These are phyloP conservation scores for Polypterus senegalus DNA, from an alignment of 2,113 vertebrate species.

Conservation along the genomic window DNA sequence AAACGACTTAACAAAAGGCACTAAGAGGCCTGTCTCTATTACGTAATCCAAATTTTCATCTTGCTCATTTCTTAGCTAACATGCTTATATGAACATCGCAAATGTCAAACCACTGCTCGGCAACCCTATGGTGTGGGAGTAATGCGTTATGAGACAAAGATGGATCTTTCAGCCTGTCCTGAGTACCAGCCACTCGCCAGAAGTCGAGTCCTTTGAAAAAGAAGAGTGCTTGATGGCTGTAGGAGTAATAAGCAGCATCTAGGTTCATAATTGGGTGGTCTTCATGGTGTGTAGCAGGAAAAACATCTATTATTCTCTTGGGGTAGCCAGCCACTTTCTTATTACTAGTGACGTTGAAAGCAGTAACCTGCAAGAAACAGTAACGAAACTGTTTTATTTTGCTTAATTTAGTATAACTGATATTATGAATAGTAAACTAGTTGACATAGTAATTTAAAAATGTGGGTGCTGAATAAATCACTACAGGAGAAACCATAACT, in stretches of 20 bases:
- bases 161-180: conserved; percentile 5
- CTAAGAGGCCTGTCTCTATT: too few relatives aligned
- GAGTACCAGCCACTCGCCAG: conserved; percentile 17
- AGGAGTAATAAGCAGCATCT: conserved; percentile 10
- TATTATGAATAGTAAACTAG: too few relatives aligned
- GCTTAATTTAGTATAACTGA: too few relatives aligned
- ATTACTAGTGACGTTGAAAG: conserved; percentile 8
- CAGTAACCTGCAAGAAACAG: conserved; percentile 6
- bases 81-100: conserved; percentile 16
- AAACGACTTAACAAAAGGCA: too few relatives aligned
- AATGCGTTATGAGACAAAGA: conserved; percentile 14
- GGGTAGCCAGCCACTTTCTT: conserved; percentile 17
- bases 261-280: conserved; percentile 11
- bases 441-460: too few relatives aligned
- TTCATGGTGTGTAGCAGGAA: not conserved
- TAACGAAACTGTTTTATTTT: too few relatives aligned
- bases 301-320: conserved; percentile 4
- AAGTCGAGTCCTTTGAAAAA: conserved; percentile 15
- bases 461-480: too few relatives aligned
- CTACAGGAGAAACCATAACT: too few relatives aligned
- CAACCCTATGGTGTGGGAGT: conserved; percentile 16
- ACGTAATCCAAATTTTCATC: too few relatives aligned
- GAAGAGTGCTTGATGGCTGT: conserved; percentile 9
- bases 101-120: conserved; percentile 19
- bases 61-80: not conserved